Conservation (phyloP, 1,140 invertebrate genomes). For the Dendroctonus valens region DNA sequence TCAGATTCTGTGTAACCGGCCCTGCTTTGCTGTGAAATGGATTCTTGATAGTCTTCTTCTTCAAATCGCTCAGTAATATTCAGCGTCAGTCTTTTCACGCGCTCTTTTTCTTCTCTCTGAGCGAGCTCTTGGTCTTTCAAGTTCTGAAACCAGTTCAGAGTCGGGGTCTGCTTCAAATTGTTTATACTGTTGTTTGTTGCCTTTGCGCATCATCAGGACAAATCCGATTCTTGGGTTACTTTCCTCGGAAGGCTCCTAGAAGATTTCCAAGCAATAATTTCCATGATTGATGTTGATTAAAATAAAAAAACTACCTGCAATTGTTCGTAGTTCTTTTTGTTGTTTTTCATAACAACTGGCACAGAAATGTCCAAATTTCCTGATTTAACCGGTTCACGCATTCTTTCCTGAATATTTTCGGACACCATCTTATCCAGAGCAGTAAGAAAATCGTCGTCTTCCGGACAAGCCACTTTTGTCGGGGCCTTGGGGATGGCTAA, state of each 20-base stretch:
- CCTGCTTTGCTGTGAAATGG: conserved; percentile 64
- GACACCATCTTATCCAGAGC: conserved; percentile 94
- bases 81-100: conserved; percentile 86
- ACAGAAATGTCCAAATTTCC: conserved; percentile 89
- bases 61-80: conserved; percentile 95
- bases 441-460: conserved; percentile 90
- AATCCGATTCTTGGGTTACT: conserved; percentile 73
- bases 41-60: conserved; percentile 89
- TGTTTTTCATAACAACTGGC: conserved; percentile 71
- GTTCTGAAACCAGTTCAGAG: conserved; percentile 84
- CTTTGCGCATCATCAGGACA: conserved; percentile 87
- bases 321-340: conserved; percentile 77
- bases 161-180: conserved; percentile 85
- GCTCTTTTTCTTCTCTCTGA: conserved; percentile 83
- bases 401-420: conserved; percentile 88
- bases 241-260: conserved; percentile 42
- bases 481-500: conserved; percentile 48
- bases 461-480: conserved; percentile 51
- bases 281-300: background rate
- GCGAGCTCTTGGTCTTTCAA: conserved; percentile 86
- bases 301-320: conserved; percentile 51
- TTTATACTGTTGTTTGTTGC: conserved; percentile 91
- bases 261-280: background rate
- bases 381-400: conserved; percentile 78
- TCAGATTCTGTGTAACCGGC: conserved; percentile 72